Percentiles rank a stretch among this genome's conserved stretches.
Evolutionary conservation across 2,113 vertebrate genomes (phyloP).

Genomic region (Puma concolor): DNA sequence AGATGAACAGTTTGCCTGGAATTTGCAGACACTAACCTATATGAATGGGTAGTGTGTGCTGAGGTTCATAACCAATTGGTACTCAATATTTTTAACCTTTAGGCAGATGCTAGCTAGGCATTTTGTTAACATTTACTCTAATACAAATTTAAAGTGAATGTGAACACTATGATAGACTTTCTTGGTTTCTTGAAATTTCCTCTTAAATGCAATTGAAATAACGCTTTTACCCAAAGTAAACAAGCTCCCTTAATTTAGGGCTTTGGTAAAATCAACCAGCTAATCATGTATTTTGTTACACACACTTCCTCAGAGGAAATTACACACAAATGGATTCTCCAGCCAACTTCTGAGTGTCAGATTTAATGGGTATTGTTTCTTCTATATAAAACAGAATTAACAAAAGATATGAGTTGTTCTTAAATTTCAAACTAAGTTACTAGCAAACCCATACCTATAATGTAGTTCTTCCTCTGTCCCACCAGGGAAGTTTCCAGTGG

Average conservation of each 20-base stretch:
- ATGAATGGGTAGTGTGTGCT: neutral
- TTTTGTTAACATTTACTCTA: neutral
- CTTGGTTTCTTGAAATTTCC: neutral
- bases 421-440: neutral
- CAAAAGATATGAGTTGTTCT: neutral
- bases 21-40: neutral
- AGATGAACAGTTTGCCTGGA: neutral
- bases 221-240: neutral
- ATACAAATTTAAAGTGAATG: neutral
- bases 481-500: neutral
- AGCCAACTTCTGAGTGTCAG: neutral
- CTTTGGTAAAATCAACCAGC: neutral
- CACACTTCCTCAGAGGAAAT: neutral
- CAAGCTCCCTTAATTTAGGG: neutral
- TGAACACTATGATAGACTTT: neutral
- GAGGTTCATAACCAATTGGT: neutral
- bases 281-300: neutral
- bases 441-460: neutral
- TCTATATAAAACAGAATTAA: neutral
- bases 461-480: neutral
- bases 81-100: neutral
- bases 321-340: neutral
- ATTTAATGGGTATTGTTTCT: neutral
- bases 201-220: constrained; percentile 22
- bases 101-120: neutral